These are phyloP conservation scores for Cyclopterus lumpus DNA, from an alignment of 2,797 vertebrate species.

Conservation along the genomic window DNA sequence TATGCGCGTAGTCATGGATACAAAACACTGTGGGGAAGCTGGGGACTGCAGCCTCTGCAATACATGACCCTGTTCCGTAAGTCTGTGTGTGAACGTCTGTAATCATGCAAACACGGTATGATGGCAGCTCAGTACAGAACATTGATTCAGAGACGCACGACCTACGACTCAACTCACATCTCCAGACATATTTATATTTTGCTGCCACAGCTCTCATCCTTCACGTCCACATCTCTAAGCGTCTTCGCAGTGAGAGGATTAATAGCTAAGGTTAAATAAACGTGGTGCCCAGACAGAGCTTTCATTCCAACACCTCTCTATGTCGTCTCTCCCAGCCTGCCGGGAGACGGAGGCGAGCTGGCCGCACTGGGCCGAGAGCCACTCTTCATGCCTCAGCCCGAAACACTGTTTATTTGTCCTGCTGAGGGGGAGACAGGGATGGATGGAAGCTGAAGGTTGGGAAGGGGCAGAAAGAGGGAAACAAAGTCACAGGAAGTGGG, in stretches of 20 bases:
- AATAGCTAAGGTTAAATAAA: constrained; percentile 70
- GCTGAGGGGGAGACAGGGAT: constrained; percentile 37
- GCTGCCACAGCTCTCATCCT: constrained; percentile 25
- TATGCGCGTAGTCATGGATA: constrained; percentile 75
- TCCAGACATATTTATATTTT: constrained; percentile 3
- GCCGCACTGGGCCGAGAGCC: constrained; percentile 51
- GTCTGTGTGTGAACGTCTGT: constrained; percentile 37
- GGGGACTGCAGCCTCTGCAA: constrained; percentile 81
- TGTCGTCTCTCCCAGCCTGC: constrained; percentile 64
- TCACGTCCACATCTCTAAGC: constrained; percentile 28
- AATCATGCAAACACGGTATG: neutral
- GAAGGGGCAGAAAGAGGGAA: constrained; percentile 28
- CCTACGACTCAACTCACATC: neutral
- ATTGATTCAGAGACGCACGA: constrained; percentile 17
- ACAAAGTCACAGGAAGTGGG: neutral
- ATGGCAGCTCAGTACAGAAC: neutral
- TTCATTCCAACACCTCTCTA: constrained; percentile 70
- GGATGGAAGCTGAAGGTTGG: constrained; percentile 37
- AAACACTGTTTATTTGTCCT: constrained; percentile 78
- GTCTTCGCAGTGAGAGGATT: constrained; percentile 59
- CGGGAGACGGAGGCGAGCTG: constrained; percentile 72
- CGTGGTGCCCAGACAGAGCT: constrained; percentile 56
- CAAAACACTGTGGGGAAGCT: constrained; percentile 83
- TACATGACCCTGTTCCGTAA: constrained; percentile 87
- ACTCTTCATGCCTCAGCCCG: constrained; percentile 49